Conservation (phyloP, 35 echinoderm and acorn worm genomes). For the Anneissia japonica region DNA sequence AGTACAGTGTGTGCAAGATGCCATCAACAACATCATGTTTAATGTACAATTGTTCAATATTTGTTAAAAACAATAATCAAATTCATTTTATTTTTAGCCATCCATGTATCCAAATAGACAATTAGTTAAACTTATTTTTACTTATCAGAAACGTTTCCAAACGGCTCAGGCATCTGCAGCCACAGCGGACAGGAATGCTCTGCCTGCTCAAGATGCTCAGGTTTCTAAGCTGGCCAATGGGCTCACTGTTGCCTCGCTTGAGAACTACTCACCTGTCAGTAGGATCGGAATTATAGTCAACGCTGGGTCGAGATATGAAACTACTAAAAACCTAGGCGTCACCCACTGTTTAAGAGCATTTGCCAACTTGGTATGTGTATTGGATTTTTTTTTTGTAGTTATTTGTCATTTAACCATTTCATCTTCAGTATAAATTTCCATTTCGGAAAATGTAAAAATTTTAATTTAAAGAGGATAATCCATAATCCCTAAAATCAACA, state of each 20-base stretch:
- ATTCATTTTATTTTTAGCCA: too few species aligned
- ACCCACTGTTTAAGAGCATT: slow-evolving; percentile 78
- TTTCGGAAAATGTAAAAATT: too few species aligned
- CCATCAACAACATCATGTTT: too few species aligned
- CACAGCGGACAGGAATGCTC: background rate
- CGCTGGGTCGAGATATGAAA: slow-evolving; percentile 80
- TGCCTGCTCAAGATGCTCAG: slow-evolving; percentile 11
- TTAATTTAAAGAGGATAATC: too few species aligned
- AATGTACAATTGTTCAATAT: too few species aligned
- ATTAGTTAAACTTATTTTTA: background rate
- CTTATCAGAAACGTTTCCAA: background rate
- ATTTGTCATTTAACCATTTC: too few species aligned
- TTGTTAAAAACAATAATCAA: too few species aligned
- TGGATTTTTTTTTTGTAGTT: too few species aligned
- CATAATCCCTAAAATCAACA: too few species aligned
- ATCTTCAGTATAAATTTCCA: too few species aligned
- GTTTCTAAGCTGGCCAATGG: slow-evolving; percentile 84
- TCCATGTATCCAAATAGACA: too few species aligned
- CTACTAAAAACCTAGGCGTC: slow-evolving; percentile 56
- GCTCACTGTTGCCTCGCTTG: slow-evolving; percentile 81
- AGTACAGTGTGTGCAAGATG: too few species aligned
- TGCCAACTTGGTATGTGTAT: slow-evolving; percentile 69
- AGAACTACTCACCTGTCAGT: slow-evolving; percentile 80
- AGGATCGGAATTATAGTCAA: slow-evolving; percentile 74
- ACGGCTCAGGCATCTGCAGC: background rate